Base-by-base conservation (phyloP, 2,888 invertebrate species). In the Proisotoma minuta region DNA sequence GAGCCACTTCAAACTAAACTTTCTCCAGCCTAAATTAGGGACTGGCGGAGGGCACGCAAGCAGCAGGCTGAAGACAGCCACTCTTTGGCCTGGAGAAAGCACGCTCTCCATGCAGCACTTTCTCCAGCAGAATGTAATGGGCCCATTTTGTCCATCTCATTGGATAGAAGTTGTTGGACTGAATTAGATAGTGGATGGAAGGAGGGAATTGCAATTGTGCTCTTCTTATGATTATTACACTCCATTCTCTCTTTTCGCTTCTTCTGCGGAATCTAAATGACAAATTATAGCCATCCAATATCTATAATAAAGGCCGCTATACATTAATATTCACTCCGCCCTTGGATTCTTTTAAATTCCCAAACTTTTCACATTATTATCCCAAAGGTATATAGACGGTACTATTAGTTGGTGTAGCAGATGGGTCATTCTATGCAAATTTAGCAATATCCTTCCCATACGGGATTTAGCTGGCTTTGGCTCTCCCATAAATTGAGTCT, bases 371-470 rank as follows among this genome's bases (percentile, higher is more conserved):
- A n/a, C n/a, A n/a, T n/a, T n/a, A n/a, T n/a, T n/a, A n/a, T n/a
- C n/a, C n/a, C n/a, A n/a, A n/a, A n/a, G n/a, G n/a, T n/a, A n/a
- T n/a, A n/a, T n/a, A n/a, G n/a, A n/a, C n/a, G n/a, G n/a, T n/a
- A n/a, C n/a, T n/a, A n/a, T n/a, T n/a, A n/a, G n/a, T n/a, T n/a
- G n/a, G n/a, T n/a, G n/a, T n/a, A 66, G 59, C 69, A 69, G 69
- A 69, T 69, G 69, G 66, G 67, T 65, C 63, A 59, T 69, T 67
- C 62, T 61, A 69, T 69, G 69, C 67, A 67, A 69, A 69, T 69
- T 69, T 53, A 52, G 59, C 59, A 60, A 60, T 60, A 53, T 60
- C 51, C 27, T 47, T n/a, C 43, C 18, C 43, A 43, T 43, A 43
- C 20, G 43, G 43, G 20, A 43, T n/a, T 34, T 34, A 34, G 34